Evolutionary conservation across 2,888 invertebrate species (phyloP).

Genomic region (Pinctada fucata): DNA sequence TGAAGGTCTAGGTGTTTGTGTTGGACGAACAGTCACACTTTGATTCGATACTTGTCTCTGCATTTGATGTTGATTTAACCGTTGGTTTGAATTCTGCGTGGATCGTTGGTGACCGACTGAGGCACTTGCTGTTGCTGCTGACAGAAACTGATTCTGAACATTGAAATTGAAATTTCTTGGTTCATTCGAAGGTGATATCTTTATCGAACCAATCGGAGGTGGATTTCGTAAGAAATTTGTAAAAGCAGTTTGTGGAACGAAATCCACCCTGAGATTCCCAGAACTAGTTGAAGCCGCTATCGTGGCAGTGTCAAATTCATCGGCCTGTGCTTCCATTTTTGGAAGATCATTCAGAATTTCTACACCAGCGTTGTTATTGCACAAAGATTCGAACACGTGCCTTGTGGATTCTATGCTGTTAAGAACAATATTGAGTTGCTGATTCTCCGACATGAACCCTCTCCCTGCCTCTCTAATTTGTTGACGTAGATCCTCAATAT

Average conservation of each 20-base stretch:
- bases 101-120: neutral
- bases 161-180: neutral
- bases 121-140: neutral
- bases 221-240: slow-evolving; percentile 32
- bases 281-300: slow-evolving; percentile 33
- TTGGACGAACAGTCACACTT: slow-evolving; percentile 22
- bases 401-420: slow-evolving; percentile 52
- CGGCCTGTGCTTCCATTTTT: slow-evolving; percentile 48
- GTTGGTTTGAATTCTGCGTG: neutral
- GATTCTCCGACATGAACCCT: slow-evolving; percentile 44
- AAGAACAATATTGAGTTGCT: slow-evolving; percentile 45
- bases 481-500: slow-evolving; percentile 48
- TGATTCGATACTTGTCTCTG: slow-evolving; percentile 15
- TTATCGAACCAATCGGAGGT: slow-evolving; percentile 33
- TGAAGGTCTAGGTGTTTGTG: slow-evolving; percentile 22
- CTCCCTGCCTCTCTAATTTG: slow-evolving; percentile 49
- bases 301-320: slow-evolving; percentile 50
- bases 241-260: slow-evolving; percentile 43
- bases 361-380: slow-evolving; percentile 43
- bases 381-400: slow-evolving; percentile 49
- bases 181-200: slow-evolving; percentile 10
- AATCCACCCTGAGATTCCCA: slow-evolving; percentile 45
- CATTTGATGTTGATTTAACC: neutral
- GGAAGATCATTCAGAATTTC: slow-evolving; percentile 49
- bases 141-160: neutral